phyloP scores from a whole-genome alignment of 2,888 invertebrate species.

The Ichneumon xanthorius region DNA sequence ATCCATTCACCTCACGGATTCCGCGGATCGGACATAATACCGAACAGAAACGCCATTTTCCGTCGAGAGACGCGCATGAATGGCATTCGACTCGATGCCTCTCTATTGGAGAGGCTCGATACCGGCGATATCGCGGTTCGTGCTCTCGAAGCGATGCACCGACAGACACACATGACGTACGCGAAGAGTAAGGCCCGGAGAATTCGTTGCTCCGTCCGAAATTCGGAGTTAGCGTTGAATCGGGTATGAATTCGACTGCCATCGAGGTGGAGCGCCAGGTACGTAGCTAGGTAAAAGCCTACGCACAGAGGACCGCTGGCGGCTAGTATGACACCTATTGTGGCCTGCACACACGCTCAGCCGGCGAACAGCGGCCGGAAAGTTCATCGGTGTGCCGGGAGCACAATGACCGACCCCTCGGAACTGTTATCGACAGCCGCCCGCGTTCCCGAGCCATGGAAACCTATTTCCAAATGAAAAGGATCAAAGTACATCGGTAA shows the following conservation, averaged over 20 bases:
- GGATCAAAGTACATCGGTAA: neutral
- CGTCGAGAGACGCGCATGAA: neutral
- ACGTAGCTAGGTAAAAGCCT: neutral
- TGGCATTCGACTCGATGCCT: neutral
- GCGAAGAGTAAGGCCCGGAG: neutral
- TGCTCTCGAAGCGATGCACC: too few relatives aligned
- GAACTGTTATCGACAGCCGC: slow-evolving; percentile 13
- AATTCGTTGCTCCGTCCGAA: neutral
- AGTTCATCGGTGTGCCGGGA: neutral
- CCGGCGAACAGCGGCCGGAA: neutral
- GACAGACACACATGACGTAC: neutral
- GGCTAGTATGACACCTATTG: neutral
- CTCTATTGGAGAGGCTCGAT: neutral
- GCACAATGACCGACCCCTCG: neutral
- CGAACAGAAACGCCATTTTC: neutral
- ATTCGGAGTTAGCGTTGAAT: neutral
- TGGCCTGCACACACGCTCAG: neutral
- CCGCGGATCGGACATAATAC: neutral
- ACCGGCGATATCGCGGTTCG: too few relatives aligned
- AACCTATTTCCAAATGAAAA: slow-evolving; percentile 1
- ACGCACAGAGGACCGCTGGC: neutral
- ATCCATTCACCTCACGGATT: neutral
- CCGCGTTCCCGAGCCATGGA: neutral
- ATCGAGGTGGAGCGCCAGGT: neutral
- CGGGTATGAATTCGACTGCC: neutral